Evolutionary conservation across 2,113 vertebrate species (phyloP), one percentile per base, ranked within the genome.

Genomic region (Pteropus alecto): DNA sequence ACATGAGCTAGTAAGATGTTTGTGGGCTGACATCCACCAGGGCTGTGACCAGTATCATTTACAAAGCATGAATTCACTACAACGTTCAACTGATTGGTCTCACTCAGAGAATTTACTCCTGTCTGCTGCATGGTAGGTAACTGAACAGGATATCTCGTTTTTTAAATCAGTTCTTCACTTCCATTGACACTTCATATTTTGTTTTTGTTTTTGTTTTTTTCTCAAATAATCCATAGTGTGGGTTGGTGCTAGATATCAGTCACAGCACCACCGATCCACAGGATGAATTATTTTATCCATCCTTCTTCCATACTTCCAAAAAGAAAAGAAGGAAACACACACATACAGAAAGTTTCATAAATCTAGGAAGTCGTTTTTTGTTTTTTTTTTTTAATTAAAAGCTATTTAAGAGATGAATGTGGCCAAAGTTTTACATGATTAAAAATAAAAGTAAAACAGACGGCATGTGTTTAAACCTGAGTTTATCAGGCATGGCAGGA

Each of bases 401-500:
- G 82, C 94, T 98, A 98, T 99, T 99, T 99, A 99, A 99, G 98
- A 98, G 98, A 98, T 99, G 98, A 99, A 99, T 99, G 99, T 99
- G 99, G 99, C 99, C 99, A 99, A 99, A 99, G 99, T 99, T 99
- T 99, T 99, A 98, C 99, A 99, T 98, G 98, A 98, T 98, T 98
- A 97, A 99, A 99, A 99, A 98, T 95, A 97, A 96, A 98, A 98
- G 98, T 98, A 98, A 99, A 98, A 98, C 26, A 28, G 97, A 96
- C 54, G 97, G 98, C 96, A 97, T 94, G 97, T 97, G 98, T 95
- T 48, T 91, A 96, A 71, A 58, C 98, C 98, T 93, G 67, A 43
- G 93, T 95, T 97, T 38, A n/a, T 93, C 96, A 92, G 98, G 97
- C 82, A 70, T 95, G 98, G 82, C 97, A 97, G 98, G 98, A 98